Percentiles rank a stretch among this genome's conserved stretches.
Conservation (phyloP, 2,113 vertebrate species). For the Sterrhoptilus dennistouni region DNA sequence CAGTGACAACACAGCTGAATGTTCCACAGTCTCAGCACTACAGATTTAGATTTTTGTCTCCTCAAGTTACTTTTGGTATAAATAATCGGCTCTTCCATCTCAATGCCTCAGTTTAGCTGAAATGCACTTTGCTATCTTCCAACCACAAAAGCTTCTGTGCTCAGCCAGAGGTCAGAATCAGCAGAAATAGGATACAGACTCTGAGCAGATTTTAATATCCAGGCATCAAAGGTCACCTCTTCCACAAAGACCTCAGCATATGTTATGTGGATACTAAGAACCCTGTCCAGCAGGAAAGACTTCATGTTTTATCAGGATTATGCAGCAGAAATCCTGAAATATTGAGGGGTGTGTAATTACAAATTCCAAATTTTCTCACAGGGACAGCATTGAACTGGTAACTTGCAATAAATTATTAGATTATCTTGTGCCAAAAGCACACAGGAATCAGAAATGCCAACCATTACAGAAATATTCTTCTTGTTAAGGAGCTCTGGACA, state of each 20-base stretch:
- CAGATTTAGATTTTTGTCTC: not conserved
- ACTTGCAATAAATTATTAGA: not conserved
- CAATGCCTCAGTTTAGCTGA: not conserved
- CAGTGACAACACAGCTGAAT: not conserved
- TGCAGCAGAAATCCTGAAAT: not conserved
- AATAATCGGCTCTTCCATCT: not conserved
- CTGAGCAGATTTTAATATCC: not conserved
- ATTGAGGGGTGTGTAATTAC: not conserved
- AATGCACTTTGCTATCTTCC: slow-evolving; percentile 22
- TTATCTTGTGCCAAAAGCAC: not conserved
- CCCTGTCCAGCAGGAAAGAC: not conserved
- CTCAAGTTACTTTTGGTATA: not conserved
- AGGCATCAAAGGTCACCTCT: not conserved
- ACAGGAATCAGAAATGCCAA: not conserved
- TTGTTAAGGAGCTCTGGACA: not conserved
- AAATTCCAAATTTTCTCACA: not conserved
- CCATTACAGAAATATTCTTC: not conserved
- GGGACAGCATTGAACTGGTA: not conserved
- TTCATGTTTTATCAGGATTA: not conserved
- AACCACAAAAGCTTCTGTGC: not conserved
- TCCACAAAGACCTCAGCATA: not conserved
- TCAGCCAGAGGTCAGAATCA: not conserved
- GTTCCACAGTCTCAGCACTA: not conserved
- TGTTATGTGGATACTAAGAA: not conserved
- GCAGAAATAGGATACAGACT: not conserved